Conservation (phyloP, 2,888 invertebrate species). For the Cybosia mesomella region DNA sequence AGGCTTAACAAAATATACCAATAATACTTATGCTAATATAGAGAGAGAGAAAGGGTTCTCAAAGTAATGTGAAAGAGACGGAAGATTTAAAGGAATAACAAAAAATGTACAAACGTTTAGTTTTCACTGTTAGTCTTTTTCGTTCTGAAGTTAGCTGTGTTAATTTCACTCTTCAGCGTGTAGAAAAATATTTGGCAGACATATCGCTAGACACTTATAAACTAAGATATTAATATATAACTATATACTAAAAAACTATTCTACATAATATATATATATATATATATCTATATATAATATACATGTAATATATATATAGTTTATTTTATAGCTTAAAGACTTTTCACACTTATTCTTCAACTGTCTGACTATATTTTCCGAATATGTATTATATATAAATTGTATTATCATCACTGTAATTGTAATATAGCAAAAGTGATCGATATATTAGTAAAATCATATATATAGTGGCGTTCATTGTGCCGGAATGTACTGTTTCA, state of each 20-base stretch:
- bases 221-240: constrained; percentile 74
- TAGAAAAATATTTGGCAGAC: constrained; percentile 81
- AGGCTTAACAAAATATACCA: background rate
- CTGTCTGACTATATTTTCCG: constrained; percentile 38
- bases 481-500: background rate
- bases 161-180: constrained; percentile 70
- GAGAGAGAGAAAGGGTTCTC: background rate
- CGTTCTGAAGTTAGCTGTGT: constrained; percentile 69
- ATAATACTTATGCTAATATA: background rate
- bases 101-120: constrained; percentile 31
- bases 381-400: constrained; percentile 19
- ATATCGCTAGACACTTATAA: constrained; percentile 82
- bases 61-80: constrained; percentile 22
- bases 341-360: constrained; percentile 49
- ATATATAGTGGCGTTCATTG: background rate
- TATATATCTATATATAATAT: constrained; percentile 29
- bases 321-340: constrained; percentile 58
- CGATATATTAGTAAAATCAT: background rate
- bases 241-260: constrained; percentile 61
- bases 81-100: constrained; percentile 34
- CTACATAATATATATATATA: constrained; percentile 48
- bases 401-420: background rate
- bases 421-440: background rate
- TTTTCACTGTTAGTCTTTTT: constrained; percentile 54
- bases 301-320: constrained; percentile 50